phyloP scores from a whole-genome alignment of 2,113 vertebrate species.

The Mobula hypostoma region DNA sequence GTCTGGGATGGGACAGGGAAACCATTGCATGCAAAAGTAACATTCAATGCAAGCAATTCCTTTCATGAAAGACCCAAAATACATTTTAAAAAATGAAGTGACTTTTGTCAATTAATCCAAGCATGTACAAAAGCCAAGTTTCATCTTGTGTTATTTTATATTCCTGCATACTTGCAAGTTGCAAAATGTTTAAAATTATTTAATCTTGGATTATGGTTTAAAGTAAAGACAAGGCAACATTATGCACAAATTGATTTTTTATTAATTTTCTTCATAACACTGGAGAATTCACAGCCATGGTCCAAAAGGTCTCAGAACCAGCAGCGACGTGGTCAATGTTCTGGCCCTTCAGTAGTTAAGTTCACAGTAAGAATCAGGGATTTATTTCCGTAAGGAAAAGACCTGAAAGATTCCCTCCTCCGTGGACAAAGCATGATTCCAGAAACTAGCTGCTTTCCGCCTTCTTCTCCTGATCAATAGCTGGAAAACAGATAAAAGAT shows the following conservation, averaged over 20 bases:
- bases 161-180: background rate
- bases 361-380: conserved; percentile 18
- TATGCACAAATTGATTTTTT: conserved; percentile 22
- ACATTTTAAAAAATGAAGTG: no score
- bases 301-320: background rate
- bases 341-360: conserved; percentile 5
- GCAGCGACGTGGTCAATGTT: background rate
- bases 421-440: background rate
- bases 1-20: no score
- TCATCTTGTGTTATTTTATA: background rate
- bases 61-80: no score
- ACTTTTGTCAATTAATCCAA: background rate
- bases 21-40: no score
- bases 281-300: background rate
- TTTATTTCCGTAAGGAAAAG: background rate
- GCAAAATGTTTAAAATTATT: background rate
- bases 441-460: background rate
- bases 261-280: conserved; percentile 4
- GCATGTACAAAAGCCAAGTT: background rate
- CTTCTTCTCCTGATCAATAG: conserved; percentile 31
- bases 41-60: no score
- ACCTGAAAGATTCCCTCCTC: background rate
- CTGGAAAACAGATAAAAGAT: conserved; percentile 11
- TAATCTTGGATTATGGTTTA: background rate
- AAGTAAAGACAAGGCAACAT: background rate